Evolutionary conservation across 2,113 vertebrate genomes (phyloP).

Genomic region (Paratilapia polleni): DNA sequence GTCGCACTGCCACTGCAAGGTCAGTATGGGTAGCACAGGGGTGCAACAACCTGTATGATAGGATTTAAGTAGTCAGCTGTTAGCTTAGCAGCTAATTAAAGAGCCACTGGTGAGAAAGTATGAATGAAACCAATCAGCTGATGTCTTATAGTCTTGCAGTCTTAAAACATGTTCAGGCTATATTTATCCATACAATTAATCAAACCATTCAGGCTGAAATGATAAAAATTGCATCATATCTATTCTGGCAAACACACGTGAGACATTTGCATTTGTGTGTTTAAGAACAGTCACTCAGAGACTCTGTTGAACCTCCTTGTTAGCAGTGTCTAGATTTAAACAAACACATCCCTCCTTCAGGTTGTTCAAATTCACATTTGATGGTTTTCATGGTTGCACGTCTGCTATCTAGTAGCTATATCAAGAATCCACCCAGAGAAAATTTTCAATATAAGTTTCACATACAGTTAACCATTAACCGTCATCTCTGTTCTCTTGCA

Average conservation of each 20-base stretch:
- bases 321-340: not conserved
- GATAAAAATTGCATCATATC: not conserved
- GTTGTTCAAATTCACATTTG: not conserved
- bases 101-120: not conserved
- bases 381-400: not conserved
- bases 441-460: conserved; percentile 17
- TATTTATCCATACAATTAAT: not conserved
- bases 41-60: not conserved
- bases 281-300: not conserved
- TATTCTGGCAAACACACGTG: not conserved
- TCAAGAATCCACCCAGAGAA: not conserved
- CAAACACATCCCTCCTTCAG: not conserved
- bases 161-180: not conserved
- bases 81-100: conserved; percentile 6
- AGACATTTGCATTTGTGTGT: not conserved
- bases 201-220: not conserved
- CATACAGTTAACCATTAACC: not conserved
- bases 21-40: not conserved
- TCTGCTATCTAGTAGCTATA: not conserved
- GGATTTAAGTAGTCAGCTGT: not conserved
- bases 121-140: not conserved
- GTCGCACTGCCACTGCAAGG: not conserved
- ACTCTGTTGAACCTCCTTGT: not conserved
- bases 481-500: not conserved
- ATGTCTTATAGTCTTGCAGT: not conserved